phyloP scores from a whole-genome alignment of 2,888 invertebrate genomes.

The Andrena bucephala region DNA sequence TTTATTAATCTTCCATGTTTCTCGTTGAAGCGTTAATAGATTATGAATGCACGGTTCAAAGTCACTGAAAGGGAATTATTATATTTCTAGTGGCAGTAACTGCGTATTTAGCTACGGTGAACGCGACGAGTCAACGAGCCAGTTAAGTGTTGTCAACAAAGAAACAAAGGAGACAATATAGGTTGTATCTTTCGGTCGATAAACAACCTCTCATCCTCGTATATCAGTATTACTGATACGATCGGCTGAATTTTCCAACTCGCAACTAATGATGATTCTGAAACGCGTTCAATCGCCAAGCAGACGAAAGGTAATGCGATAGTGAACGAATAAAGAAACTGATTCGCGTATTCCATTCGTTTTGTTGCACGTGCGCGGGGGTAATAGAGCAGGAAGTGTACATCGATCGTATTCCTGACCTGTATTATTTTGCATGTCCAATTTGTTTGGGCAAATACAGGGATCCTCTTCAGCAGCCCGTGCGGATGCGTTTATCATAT shows the following conservation, averaged over 20 bases:
- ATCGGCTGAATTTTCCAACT: not conserved
- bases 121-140: constrained; percentile 15
- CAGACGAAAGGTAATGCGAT: not conserved
- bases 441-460: constrained; percentile 30
- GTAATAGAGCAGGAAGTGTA: constrained; percentile 40
- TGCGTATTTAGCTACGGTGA: constrained; percentile 14
- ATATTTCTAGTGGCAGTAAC: not conserved
- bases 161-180: constrained; percentile 20
- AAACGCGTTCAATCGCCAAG: not conserved
- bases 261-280: not conserved
- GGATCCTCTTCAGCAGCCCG: not conserved
- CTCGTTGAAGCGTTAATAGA: not conserved
- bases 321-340: constrained; percentile 26
- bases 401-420: constrained; percentile 52
- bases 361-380: constrained; percentile 42
- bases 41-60: not conserved
- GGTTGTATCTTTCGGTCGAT: constrained; percentile 10
- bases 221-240: not conserved
- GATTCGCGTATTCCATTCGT: constrained; percentile 39
- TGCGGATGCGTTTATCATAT: not conserved
- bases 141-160: constrained; percentile 43
- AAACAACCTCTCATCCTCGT: constrained; percentile 17
- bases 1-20: not conserved
- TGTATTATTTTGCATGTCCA: constrained; percentile 38
- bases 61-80: not conserved